Evolutionary conservation across 2,888 invertebrate genomes (phyloP), one percentile per base, ranked within the genome.

Genomic region (Agrotis exclamationis): DNA sequence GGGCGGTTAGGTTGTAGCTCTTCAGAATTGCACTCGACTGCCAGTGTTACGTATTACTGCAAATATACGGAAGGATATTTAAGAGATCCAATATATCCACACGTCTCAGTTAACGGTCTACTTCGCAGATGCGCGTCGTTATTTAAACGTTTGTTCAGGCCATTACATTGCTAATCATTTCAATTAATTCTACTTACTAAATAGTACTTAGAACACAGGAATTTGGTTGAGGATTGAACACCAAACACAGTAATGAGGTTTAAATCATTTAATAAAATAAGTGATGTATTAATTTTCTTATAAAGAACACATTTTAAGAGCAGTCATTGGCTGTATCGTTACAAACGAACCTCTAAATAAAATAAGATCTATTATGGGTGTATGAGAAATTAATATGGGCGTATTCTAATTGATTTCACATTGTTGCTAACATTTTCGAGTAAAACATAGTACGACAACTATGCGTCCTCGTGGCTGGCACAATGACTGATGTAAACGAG

Each of bases 211-310:
- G 53, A 20, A 63, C 54, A 60, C 47, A 54, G 28, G 66, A 68
- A 65, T 74, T 51, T 33, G 18, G 24, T 48, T 51, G 59, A 58
- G 58, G 62, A 24, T 63, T 57, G 47, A 76, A 59, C 47, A 48
- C 57, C 59, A 82, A 79, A 87, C 83, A 85, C 74, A 86, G 48
- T 47, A 11, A 39, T 74, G 84, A 87, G 82, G 90, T 93, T 93
- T 91, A 94, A 94, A 94, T 93, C 92, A 93, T 96, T 96, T 96
- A 96, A 93, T 96, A 96, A 96, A 96, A 96, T 96, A 96, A 96
- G 93, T 95, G 93, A 96, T 93, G 95, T 94, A 93, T 93, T 93
- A 93, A 91, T 94, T 94, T 39, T 93, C 89, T 92, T 92, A 93
- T 89, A 91, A 90, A 93, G 94, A 95, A 95, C 95, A 95, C 95